A percentile compares a stretch with the other conserved stretches of the same genome.
phyloP scores from a whole-genome alignment of 2,113 vertebrate genomes.

The Corythaeola cristata region DNA sequence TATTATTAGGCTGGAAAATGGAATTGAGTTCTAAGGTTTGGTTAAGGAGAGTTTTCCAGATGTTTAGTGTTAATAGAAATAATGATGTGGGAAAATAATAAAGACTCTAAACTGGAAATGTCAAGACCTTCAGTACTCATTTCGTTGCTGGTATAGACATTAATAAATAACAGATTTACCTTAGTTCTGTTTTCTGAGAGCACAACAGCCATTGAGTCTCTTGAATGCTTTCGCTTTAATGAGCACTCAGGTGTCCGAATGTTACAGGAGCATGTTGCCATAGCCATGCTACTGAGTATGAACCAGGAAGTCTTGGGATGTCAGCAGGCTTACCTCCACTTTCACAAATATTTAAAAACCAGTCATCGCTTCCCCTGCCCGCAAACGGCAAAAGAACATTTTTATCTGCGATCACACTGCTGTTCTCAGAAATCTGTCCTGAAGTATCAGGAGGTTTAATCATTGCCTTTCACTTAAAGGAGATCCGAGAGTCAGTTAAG shows the following conservation, averaged over 20 bases:
- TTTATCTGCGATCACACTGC: not conserved
- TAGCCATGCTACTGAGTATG: not conserved
- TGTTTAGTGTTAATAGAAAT: slow-evolving; percentile 32
- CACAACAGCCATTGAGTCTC: not conserved
- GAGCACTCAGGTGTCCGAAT: not conserved
- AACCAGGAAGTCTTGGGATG: slow-evolving; percentile 32
- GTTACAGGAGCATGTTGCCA: not conserved
- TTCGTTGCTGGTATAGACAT: not conserved
- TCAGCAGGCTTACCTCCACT: not conserved
- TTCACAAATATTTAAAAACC: slow-evolving; percentile 46
- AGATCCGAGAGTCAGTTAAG: not conserved
- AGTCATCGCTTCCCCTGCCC: not conserved
- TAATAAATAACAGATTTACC: slow-evolving; percentile 26
- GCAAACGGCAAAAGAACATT: not conserved
- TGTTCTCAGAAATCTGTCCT: not conserved
- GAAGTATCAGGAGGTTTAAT: slow-evolving; percentile 4
- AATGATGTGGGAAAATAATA: slow-evolving; percentile 1
- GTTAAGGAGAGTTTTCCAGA: slow-evolving; percentile 5
- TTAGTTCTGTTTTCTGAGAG: not conserved
- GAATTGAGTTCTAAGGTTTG: not conserved
- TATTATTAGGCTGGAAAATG: not conserved
- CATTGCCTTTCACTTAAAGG: not conserved
- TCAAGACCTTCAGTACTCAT: not conserved
- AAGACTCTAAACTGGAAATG: slow-evolving; percentile 2
- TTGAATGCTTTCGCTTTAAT: not conserved